A percentile compares a stretch with the other conserved stretches of the same genome.
These are phyloP conservation scores for Apamea monoglypha DNA, from an alignment of 2,888 invertebrate genomes.

Conservation along the genomic window DNA sequence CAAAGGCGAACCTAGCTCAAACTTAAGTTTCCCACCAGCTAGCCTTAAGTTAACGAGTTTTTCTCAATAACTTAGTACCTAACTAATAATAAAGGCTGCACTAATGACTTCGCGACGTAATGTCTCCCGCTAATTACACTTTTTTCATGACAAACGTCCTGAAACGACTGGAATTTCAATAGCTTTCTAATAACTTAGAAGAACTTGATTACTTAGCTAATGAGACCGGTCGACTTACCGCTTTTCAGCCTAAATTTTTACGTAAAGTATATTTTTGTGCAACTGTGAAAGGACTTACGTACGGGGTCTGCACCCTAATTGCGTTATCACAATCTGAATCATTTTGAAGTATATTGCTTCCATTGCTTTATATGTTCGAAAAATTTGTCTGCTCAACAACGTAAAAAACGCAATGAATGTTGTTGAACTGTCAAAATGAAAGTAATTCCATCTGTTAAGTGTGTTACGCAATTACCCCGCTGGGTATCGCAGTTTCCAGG, in stretches of 20 bases:
- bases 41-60: conserved; percentile 18
- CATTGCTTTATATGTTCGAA: too few relatives aligned
- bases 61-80: conserved; percentile 16
- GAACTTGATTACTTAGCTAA: conserved; percentile 10
- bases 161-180: conserved; percentile 55
- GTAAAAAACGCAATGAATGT: neutral
- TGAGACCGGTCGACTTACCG: neutral
- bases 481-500: neutral
- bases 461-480: too few relatives aligned
- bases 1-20: neutral
- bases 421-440: neutral
- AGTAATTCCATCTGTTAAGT: too few relatives aligned
- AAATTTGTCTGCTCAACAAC: too few relatives aligned
- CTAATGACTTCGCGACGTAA: conserved; percentile 42
- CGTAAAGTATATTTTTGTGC: neutral
- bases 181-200: conserved; percentile 20
- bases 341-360: neutral
- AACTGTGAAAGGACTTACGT: too few relatives aligned
- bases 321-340: neutral
- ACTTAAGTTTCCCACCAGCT: neutral
- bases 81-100: conserved; percentile 26
- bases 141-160: conserved; percentile 43
- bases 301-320: neutral
- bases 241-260: neutral
- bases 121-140: conserved; percentile 53